Evolutionary conservation across 2,888 invertebrate species (phyloP), one percentile per base, ranked within the genome.

Genomic region (Acanthopleura granulata): DNA sequence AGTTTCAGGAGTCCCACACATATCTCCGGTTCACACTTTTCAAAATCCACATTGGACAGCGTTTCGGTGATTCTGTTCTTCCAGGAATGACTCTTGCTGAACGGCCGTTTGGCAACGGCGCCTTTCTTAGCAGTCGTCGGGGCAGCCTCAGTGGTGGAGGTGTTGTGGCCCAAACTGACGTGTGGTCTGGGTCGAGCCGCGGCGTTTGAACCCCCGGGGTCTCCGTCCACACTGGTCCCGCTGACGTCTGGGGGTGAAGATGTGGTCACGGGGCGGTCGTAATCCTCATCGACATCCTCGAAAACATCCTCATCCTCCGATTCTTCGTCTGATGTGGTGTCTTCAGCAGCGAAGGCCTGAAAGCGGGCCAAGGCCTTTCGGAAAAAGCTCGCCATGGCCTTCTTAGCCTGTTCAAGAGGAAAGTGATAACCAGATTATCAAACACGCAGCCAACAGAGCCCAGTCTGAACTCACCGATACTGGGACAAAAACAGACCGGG

Each of bases 21-120:
- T 12, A 86, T 80, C 49, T 85, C 86, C 0, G 88, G 85, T n/a
- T 84, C 82, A 73, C 84, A 86, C 1, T 82, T 79, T 25, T 84
- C 84, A 49, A 87, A 79, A 69, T 88, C 86, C 27, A 84, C 78
- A 70, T 82, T 78, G 12, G 80, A 79, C 15, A 85, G 62, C 0
- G 78, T 83, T 51, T 82, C 78, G 40, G 80, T 74, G 49, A 86
- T 78, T 75, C 81, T 84, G 29, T 25, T 27, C 25, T 66, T 66
- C 66, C 66, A 66, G 3, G 66, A 66, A 27, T 27, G 22, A 66
- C 12, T 66, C 25, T 27, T 22, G 6, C 29, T 66, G 57, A 9
- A 57, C 22, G 57, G 57, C 18, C 57, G 57, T 57, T 57, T 57
- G 18, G 57, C 57, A 18, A 57, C 57, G 6, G 6, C 22, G 18